Base-by-base conservation (phyloP, 30 jellyfish, hydroid and myxozoan genomes). In the Haliclystus octoradiatus region DNA sequence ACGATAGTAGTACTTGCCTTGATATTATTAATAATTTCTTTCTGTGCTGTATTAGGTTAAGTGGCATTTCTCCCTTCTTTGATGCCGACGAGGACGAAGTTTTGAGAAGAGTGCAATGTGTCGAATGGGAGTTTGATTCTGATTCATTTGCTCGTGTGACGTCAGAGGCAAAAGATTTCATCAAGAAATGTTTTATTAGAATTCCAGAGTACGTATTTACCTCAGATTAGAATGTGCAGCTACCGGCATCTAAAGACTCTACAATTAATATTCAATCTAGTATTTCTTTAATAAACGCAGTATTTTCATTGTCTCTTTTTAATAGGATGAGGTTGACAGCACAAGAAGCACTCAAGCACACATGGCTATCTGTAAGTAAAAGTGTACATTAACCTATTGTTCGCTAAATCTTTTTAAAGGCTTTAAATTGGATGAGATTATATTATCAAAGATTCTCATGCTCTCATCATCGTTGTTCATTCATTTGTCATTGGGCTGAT, bases 21-120 rank as follows among this genome's bases (percentile, higher is more conserved):
- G 57, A 5, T 40, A 19, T 40, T 19, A 40, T 40, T 40, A 40
- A 40, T 40, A 40, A 9, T 40, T 19, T 40, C 57, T 5, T 19
- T 5, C 19, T 9, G 9, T 40, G 57, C 26, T 53, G 12, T 53
- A 65, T 7, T 71, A 89, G 98, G 89, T 75, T 89, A 34, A 81
- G 95, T 80, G 98, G 98, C 40, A 89, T 89, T 62, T 89, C 98
- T 22, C 98, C 98, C 50, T 81, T 81, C 74, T 76, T 27, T 79
- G 32, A 89, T 47, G 95, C 76, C 62, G 95, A 89, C 63, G 98
- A 89, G 40, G 98, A 89, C 28, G 28, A 47, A 60, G 95, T 89
- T 71, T 63, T 81, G 27, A 31, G 62, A 23, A 9, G 77, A 71
- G 98, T 89, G 53, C 85, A 76, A 69, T 64, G 60, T 28, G 98